phyloP scores from a whole-genome alignment of 2,113 vertebrate genomes.

The Leptobrachium ailaonicum region DNA sequence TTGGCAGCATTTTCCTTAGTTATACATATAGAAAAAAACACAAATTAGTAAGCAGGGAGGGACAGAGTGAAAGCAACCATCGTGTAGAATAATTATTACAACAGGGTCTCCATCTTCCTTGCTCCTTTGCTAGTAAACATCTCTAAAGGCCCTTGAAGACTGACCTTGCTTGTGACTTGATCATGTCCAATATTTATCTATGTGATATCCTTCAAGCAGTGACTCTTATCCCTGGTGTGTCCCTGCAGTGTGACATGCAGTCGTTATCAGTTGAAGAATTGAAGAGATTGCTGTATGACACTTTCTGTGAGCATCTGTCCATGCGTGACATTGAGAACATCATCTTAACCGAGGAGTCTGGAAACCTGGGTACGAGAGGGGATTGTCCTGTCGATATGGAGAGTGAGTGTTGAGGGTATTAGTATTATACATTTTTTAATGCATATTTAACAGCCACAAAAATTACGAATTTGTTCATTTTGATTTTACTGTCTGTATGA shows the following conservation, averaged over 20 bases:
- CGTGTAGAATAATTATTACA: too few species aligned
- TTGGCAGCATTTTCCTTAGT: too few species aligned
- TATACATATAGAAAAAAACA: too few species aligned
- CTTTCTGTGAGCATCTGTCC: constrained; percentile 96
- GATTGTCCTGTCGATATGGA: constrained; percentile 94
- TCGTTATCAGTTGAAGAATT: constrained; percentile 96
- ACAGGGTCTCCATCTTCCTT: too few species aligned
- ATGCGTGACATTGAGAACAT: constrained; percentile 99
- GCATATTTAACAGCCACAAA: too few species aligned
- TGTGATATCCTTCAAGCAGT: constrained; percentile 3
- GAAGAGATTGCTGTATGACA: constrained; percentile 93
- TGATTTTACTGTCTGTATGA: too few species aligned
- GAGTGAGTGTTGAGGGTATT: constrained; percentile 74
- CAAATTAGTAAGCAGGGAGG: too few species aligned
- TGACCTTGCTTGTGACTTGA: not conserved
- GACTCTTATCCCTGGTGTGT: constrained; percentile 6
- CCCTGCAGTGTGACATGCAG: constrained; percentile 92
- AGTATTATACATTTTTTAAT: too few species aligned
- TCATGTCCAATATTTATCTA: not conserved
- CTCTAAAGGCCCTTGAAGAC: not conserved
- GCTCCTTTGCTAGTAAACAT: too few species aligned
- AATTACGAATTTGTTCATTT: too few species aligned
- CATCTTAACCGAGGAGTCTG: constrained; percentile 96
- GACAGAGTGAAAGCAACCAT: too few species aligned
- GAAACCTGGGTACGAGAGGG: constrained; percentile 89